A percentile compares a stretch with the other conserved stretches of the same genome.
These are phyloP conservation scores for Myotis davidii DNA, from an alignment of 2,113 vertebrate genomes.

Conservation along the genomic window DNA sequence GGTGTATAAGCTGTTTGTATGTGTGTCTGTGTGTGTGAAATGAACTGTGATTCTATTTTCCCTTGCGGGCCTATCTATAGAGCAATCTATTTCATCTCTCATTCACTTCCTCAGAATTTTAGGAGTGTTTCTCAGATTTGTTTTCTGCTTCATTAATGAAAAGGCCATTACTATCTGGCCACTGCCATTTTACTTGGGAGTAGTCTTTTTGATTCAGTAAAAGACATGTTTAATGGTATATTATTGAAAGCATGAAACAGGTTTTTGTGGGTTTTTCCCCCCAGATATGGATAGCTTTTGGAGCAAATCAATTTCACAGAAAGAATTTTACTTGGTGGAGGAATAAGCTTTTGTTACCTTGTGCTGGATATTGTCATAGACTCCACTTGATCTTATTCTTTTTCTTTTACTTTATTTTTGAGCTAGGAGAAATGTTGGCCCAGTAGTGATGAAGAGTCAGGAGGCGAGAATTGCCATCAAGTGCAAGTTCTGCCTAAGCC, in stretches of 20 bases:
- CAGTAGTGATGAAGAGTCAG: not conserved
- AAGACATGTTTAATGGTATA: not conserved
- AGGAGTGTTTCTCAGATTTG: constrained; percentile 23
- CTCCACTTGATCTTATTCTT: constrained; percentile 13
- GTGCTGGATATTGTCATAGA: not conserved
- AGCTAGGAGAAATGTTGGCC: not conserved
- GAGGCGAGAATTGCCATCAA: not conserved
- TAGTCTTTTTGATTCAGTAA: constrained; percentile 4
- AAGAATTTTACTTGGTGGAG: not conserved
- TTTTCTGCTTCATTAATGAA: constrained; percentile 35
- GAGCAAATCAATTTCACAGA: not conserved
- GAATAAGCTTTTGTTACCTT: not conserved
- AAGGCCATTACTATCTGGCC: not conserved
- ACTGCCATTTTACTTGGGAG: constrained; percentile 19
- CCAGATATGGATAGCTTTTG: not conserved
- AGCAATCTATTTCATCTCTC: not conserved
- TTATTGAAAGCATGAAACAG: not conserved
- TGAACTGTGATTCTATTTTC: constrained; percentile 17
- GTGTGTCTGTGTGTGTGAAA: not conserved
- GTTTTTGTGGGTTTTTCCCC: not conserved
- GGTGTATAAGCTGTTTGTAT: not conserved
- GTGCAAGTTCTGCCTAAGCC: not conserved
- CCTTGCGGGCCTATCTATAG: not conserved
- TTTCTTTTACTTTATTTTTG: not conserved
- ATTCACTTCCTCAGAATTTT: constrained; percentile 11